A percentile compares a stretch with the other conserved stretches of the same genome.
Conservation (phyloP, 2,888 invertebrate species). For the Cephus pulcher region DNA sequence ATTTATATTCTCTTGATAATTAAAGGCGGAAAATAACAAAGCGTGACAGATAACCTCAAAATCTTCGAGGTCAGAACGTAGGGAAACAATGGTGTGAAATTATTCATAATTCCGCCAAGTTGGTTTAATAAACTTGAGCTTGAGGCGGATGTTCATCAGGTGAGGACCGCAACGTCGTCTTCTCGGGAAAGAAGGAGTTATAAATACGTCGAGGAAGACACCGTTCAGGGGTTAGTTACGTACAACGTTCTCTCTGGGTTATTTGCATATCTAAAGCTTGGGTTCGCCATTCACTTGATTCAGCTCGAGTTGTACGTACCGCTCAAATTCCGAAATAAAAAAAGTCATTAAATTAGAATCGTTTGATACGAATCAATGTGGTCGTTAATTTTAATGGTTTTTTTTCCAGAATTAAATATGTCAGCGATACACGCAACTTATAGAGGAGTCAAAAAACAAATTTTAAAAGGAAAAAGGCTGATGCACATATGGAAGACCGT, state of each 20-base stretch:
- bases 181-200: constrained; percentile 53
- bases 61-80: background rate
- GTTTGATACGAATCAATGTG: background rate
- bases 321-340: background rate
- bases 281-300: constrained; percentile 15
- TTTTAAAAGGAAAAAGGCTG: background rate
- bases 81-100: constrained; percentile 32
- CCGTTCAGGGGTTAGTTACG: constrained; percentile 55
- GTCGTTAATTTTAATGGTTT: background rate
- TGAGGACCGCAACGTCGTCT: constrained; percentile 37
- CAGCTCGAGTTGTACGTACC: background rate
- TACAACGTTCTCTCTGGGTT: constrained; percentile 40
- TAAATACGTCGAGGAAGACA: constrained; percentile 61
- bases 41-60: background rate
- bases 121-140: constrained; percentile 54
- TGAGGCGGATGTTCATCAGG: constrained; percentile 52
- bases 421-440: background rate
- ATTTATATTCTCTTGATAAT: background rate
- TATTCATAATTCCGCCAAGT: constrained; percentile 51
- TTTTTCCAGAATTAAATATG: background rate
- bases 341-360: background rate
- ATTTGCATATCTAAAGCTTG: constrained; percentile 63
- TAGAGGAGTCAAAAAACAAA: background rate
- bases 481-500: background rate
- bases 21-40: background rate